These are phyloP conservation scores for Notothenia rossii DNA, from an alignment of 2,113 vertebrate genomes.

Conservation along the genomic window DNA sequence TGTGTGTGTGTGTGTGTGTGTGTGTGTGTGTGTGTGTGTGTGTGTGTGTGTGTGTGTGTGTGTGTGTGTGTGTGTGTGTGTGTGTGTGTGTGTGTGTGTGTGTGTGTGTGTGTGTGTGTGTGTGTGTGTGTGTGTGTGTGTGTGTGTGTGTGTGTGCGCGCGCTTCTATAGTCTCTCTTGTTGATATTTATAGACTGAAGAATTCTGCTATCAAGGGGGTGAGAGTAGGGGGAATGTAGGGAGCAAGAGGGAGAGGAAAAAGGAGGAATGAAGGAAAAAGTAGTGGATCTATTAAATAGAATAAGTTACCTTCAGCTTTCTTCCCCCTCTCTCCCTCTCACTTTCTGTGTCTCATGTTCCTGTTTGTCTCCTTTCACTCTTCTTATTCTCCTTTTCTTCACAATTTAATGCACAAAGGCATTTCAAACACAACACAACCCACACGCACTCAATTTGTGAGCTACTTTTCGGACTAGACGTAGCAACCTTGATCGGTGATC, in stretches of 20 bases:
- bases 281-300: background rate
- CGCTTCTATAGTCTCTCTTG: slow-evolving; percentile 62
- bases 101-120: slow-evolving; percentile 38
- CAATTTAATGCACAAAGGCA: background rate
- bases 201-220: slow-evolving; percentile 59
- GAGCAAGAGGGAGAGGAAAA: slow-evolving; percentile 29
- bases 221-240: slow-evolving; percentile 44
- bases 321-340: background rate
- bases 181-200: slow-evolving; percentile 77
- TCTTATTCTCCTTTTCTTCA: background rate
- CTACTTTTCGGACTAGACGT: background rate
- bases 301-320: background rate
- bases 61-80: too few species aligned
- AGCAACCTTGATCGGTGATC: too few species aligned
- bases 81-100: too few species aligned
- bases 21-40: slow-evolving; percentile 51
- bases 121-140: slow-evolving; percentile 51
- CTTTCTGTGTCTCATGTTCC: slow-evolving; percentile 6
- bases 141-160: slow-evolving; percentile 49
- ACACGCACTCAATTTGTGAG: background rate
- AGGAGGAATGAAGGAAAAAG: background rate
- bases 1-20: slow-evolving; percentile 51
- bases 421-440: background rate
- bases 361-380: background rate
- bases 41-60: slow-evolving; percentile 47